phyloP scores from a whole-genome alignment of 2,797 vertebrate species.

The Hydrolagus colliei region DNA sequence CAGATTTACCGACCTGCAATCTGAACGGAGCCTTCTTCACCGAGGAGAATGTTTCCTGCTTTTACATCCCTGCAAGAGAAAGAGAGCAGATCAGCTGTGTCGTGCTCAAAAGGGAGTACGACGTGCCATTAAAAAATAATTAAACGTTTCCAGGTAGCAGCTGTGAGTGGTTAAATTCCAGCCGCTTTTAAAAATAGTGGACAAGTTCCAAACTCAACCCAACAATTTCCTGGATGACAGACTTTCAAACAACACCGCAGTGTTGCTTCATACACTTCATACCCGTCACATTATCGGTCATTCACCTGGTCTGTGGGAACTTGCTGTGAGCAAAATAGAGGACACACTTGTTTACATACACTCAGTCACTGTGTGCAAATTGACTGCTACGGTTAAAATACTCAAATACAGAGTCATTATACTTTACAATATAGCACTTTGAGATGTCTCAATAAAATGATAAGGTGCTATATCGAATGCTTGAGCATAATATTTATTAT shows the following conservation, averaged over 20 bases:
- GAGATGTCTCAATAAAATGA: too few relatives aligned
- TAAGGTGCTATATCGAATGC: too few relatives aligned
- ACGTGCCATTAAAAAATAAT: too few relatives aligned
- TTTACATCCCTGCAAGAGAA: constrained; percentile 75
- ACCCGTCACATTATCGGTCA: too few relatives aligned
- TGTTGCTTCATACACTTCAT: not conserved
- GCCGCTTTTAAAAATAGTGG: not conserved
- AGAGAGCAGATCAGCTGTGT: constrained; percentile 38
- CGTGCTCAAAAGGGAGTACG: not conserved
- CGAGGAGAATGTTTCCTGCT: constrained; percentile 90
- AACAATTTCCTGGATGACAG: not conserved
- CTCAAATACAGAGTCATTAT: too few relatives aligned
- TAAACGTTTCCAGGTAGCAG: not conserved
- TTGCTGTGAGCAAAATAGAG: not conserved
- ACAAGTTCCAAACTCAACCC: not conserved
- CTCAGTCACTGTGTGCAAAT: too few relatives aligned
- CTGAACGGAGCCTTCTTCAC: constrained; percentile 87
- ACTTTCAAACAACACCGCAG: not conserved
- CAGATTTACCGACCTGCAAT: constrained; percentile 72
- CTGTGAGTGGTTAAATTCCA: not conserved
- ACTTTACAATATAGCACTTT: too few relatives aligned
- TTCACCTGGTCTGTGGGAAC: not conserved
- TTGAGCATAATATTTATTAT: too few relatives aligned
- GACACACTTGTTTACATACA: too few relatives aligned
- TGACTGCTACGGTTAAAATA: too few relatives aligned